Evolutionary conservation across 2,888 invertebrate genomes (phyloP).

Genomic region (Theristus sp.): DNA sequence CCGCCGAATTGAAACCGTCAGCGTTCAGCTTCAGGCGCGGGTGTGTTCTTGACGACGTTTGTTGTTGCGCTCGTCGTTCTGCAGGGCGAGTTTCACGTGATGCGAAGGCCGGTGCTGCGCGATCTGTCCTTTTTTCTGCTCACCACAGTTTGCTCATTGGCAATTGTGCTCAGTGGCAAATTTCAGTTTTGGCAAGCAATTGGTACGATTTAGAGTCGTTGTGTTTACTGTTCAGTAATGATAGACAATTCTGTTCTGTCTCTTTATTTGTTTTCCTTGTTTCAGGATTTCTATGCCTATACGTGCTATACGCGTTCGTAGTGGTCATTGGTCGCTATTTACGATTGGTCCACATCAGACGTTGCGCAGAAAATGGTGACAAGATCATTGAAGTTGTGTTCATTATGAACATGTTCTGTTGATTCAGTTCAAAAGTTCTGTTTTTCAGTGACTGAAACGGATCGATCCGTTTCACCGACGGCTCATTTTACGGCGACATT

Average conservation of each 20-base stretch:
- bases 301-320: conserved; percentile 35
- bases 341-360: background rate
- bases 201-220: conserved; percentile 11
- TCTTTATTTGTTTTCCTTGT: conserved; percentile 6
- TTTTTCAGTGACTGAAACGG: too few species aligned
- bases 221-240: background rate
- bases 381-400: too few species aligned
- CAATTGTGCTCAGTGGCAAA: conserved; percentile 34
- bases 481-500: background rate
- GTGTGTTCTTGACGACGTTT: conserved; percentile 43
- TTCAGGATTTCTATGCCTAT: conserved; percentile 34
- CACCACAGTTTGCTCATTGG: conserved; percentile 38
- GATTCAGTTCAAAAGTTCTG: too few species aligned
- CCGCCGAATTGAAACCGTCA: too few species aligned
- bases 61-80: conserved; percentile 42
- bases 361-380: too few species aligned
- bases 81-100: conserved; percentile 39
- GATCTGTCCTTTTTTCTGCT: conserved; percentile 39
- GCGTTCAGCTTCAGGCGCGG: conserved; percentile 44
- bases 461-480: too few species aligned
- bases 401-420: too few species aligned
- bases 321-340: conserved; percentile 33
- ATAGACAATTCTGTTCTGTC: background rate
- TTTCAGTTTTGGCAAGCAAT: conserved; percentile 38
- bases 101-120: conserved; percentile 38